Base-by-base conservation (phyloP, 2,888 invertebrate genomes). In the Chloroclysta siterata region DNA sequence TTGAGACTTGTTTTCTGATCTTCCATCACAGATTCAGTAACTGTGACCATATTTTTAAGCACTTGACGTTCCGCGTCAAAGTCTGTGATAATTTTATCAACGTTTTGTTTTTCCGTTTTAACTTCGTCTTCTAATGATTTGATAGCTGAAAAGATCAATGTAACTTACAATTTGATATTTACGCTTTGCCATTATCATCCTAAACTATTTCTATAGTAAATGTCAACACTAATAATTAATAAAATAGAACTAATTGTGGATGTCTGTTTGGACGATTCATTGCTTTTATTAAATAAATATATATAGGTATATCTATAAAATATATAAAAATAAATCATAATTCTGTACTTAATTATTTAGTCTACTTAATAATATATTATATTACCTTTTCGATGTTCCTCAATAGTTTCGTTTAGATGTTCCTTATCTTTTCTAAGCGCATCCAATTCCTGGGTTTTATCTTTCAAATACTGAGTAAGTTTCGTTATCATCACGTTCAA, bases 21-120 rank as follows among this genome's bases (percentile, higher is more conserved):
- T 62, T 88, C 88, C 88, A 87, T 87, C 0, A 87, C 80, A 4
- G 87, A 83, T 73, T 88, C 88, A 1, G 87, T 87, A 0, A 87
- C 85, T 3, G 86, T 79, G 5, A 88, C 79, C 87, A 88, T 87
- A 60, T 87, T 88, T 65, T 84, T 84, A 39, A 87, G 77, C 13
- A 87, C 80, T 44, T 79, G 79, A 33, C 84, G 78, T 66, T 88
- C 88, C 0, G 87, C 83, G 65, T 88, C 87, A 61, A 87, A 88
- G 63, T 88, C 88, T 6, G 62, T 76, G 2, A 83, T 77, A 0
- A 86, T 51, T 75, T 82, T 87, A 50, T 85, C 82, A 66, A 83
- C 79, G 15, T 80, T 84, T 63, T 75, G 76, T 66, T 81, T 83
- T 55, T 82, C 78, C 15, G 58, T 59, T 71, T 80, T 84, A 0